A percentile compares a stretch with the other conserved stretches of the same genome.
phyloP scores from a whole-genome alignment of 2,113 vertebrate genomes.

The Tragulus kanchil region DNA sequence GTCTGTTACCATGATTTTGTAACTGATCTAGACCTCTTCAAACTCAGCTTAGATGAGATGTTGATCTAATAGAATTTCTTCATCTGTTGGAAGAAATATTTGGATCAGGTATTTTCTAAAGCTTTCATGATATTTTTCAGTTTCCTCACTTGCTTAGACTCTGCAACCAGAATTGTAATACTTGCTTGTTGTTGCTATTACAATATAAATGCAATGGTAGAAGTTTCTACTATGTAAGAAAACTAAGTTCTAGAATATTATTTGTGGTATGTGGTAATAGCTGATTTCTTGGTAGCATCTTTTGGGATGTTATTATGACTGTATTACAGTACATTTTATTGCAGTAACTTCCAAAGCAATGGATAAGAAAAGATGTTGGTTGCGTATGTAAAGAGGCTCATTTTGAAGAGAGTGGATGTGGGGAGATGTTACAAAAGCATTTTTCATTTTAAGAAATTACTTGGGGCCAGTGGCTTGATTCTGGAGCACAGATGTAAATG shows the following conservation, averaged over 20 bases:
- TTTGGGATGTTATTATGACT: not conserved
- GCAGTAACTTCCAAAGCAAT: not conserved
- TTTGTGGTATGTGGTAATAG: not conserved
- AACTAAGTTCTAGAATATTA: not conserved
- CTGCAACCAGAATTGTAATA: not conserved
- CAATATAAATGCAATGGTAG: not conserved
- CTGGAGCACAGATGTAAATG: not conserved
- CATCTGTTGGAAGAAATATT: not conserved
- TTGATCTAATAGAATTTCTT: not conserved
- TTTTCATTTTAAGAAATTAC: not conserved
- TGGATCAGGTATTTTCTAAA: not conserved
- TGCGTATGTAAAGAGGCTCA: not conserved
- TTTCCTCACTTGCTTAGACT: slow-evolving; percentile 4
- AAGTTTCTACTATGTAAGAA: not conserved
- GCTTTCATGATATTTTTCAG: not conserved
- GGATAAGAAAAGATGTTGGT: not conserved
- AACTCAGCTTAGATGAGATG: not conserved
- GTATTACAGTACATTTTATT: not conserved
- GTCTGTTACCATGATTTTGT: not conserved
- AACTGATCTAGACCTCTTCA: not conserved
- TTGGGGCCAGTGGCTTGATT: not conserved
- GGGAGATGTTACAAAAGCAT: not conserved
- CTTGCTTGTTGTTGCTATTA: not conserved
- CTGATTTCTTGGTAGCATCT: slow-evolving; percentile 10
- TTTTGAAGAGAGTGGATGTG: not conserved